Percentiles rank a stretch among this genome's conserved stretches.
These are phyloP conservation scores for Sweltsa coloradensis DNA, from an alignment of 1,140 invertebrate species.

Conservation along the genomic window DNA sequence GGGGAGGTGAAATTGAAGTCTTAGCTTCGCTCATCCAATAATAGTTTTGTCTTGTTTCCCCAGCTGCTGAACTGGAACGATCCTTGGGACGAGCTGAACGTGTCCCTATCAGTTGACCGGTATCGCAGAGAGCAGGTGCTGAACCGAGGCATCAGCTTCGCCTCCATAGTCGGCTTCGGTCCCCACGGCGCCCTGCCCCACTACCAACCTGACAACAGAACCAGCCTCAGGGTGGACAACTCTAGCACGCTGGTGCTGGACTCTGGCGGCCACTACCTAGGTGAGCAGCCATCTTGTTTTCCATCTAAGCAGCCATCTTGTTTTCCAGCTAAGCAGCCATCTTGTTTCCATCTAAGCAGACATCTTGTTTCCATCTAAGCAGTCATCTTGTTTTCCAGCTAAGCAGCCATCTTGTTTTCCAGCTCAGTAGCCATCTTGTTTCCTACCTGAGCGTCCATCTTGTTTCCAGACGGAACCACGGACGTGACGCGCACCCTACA, in stretches of 20 bases:
- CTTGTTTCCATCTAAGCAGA: too few species aligned
- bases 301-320: too few species aligned
- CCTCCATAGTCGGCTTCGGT: constrained; percentile 82
- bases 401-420: too few species aligned
- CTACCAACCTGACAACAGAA: constrained; percentile 66
- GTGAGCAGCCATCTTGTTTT: too few species aligned
- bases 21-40: neutral
- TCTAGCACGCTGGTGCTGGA: constrained; percentile 31
- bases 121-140: constrained; percentile 53
- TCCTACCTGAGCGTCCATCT: too few species aligned
- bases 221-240: constrained; percentile 54
- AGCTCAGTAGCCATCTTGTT: constrained; percentile 13
- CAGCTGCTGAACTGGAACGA: too few species aligned
- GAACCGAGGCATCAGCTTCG: constrained; percentile 65
- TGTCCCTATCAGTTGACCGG: constrained; percentile 48
- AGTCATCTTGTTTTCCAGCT: too few species aligned
- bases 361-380: too few species aligned
- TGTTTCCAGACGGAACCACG: constrained; percentile 71
- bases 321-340: too few species aligned
- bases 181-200: constrained; percentile 83
- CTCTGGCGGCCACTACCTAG: constrained; percentile 47
- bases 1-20: too few species aligned
- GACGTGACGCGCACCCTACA: constrained; percentile 87
- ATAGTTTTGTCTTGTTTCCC: too few species aligned
- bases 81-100: constrained; percentile 59